Conservation (phyloP, 1,140 invertebrate genomes). For the Phortica variegata region DNA sequence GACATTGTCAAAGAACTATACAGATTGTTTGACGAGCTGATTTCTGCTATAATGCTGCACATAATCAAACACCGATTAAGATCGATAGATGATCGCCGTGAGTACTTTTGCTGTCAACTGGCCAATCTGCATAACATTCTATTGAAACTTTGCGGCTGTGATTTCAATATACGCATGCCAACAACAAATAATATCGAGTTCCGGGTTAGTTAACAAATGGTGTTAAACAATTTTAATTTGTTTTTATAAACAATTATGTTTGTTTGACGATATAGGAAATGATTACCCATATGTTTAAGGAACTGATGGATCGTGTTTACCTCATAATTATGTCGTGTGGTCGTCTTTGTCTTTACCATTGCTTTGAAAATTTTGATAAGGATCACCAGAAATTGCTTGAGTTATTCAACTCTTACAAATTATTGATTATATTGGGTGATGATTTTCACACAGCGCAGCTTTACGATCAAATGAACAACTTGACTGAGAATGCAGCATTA, state of each 20-base stretch:
- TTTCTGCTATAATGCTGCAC: constrained; percentile 21
- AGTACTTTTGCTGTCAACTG: constrained; percentile 34
- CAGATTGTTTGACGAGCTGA: constrained; percentile 27
- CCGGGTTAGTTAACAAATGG: constrained; percentile 21
- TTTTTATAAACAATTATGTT: too few relatives aligned
- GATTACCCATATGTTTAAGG: constrained; percentile 38
- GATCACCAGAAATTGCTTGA: too few relatives aligned
- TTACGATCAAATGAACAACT: too few relatives aligned
- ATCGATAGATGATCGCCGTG: constrained; percentile 7
- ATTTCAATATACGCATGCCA: constrained; percentile 37
- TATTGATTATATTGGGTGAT: too few relatives aligned
- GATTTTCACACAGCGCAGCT: too few relatives aligned
- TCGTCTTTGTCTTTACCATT: constrained; percentile 7
- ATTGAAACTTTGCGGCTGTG: constrained; percentile 30
- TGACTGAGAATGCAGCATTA: too few relatives aligned
- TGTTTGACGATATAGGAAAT: constrained; percentile 23
- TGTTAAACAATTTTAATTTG: neutral
- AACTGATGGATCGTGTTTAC: constrained; percentile 31
- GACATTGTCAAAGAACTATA: constrained; percentile 26
- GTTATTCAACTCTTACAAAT: too few relatives aligned
- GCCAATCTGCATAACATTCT: constrained; percentile 28
- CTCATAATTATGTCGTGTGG: constrained; percentile 8
- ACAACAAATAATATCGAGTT: constrained; percentile 36
- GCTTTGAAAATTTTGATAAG: neutral
- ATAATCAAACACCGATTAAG: constrained; percentile 24